Evolutionary conservation across 2,888 invertebrate genomes (phyloP), one percentile per base, ranked within the genome.

Genomic region (Phrixothrix hirtus): DNA sequence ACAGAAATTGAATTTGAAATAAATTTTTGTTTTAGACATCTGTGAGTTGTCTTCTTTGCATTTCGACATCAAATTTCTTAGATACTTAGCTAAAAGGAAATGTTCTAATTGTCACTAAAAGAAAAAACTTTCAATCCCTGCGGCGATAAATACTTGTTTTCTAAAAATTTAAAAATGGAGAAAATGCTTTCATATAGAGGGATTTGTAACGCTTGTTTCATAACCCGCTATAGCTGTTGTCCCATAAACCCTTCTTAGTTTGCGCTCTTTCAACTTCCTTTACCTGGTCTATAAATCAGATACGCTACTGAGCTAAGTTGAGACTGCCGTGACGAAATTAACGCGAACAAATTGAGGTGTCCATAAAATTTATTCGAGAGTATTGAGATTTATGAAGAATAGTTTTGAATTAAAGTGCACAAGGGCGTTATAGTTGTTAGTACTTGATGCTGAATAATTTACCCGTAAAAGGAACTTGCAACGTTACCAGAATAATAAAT

Each of bases 261-360:
- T 32, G 26, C 50, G 41, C 46, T 48, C 57, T 52, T 60, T 56
- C 47, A 21, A 41, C 44, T 39, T 53, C 50, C 45, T 47, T 46
- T 51, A 56, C 60, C 52, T 58, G 58, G 50, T 56, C 39, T 38
- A 55, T 58, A 55, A 55, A 58, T 58, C 58, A 58, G 55, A 48
- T 41, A 50, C 44, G 57, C 54, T 55, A 35, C 34, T 39, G 42
- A 36, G 27, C 41, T 29, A 29, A 41, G 47, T 41, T 36, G 56
- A 39, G 48, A 48, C 39, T 52, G 53, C 63, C 62, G 60, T 62
- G 64, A 64, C 64, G 64, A 64, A 64, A 64, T 64, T 64, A 64
- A 59, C 55, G 58, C 53, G 61, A 60, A 59, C 64, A 64, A 64
- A 64, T 64, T 64, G 64, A 64, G 64, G 63, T 63, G 62, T 61